phyloP scores from a whole-genome alignment of 1,140 invertebrate genomes.

The Drepana arcuata region DNA sequence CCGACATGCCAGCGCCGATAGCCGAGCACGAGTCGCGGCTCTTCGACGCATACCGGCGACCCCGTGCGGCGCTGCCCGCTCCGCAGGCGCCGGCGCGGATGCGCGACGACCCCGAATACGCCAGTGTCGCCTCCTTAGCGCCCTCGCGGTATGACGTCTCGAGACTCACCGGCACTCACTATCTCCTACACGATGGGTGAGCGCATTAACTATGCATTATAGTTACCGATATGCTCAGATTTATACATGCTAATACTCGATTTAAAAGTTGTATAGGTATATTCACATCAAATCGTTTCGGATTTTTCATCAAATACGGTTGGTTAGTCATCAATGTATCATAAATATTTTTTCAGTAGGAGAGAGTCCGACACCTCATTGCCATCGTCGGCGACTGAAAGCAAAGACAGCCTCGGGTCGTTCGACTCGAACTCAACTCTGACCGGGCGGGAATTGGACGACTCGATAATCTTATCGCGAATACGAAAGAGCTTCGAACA shows the following conservation, averaged over 20 bases:
- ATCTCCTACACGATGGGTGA: slow-evolving; percentile 59
- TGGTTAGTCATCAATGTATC: not conserved
- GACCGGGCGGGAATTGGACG: slow-evolving; percentile 77
- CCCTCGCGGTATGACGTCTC: slow-evolving; percentile 36
- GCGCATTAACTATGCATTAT: not conserved
- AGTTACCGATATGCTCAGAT: not conserved
- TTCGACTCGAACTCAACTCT: slow-evolving; percentile 78
- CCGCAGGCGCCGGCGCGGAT: slow-evolving; percentile 38
- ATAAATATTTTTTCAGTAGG: slow-evolving; percentile 36
- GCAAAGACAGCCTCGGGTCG: slow-evolving; percentile 77
- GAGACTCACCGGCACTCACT: slow-evolving; percentile 35
- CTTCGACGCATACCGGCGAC: slow-evolving; percentile 57
- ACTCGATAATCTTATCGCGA: slow-evolving; percentile 79
- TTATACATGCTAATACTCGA: not conserved
- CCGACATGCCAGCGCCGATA: slow-evolving; percentile 52
- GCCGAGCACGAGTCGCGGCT: slow-evolving; percentile 54
- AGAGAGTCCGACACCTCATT: slow-evolving; percentile 75
- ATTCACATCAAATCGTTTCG: not conserved
- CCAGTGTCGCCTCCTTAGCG: slow-evolving; percentile 49
- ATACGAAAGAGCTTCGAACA: slow-evolving; percentile 87
- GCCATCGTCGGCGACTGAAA: slow-evolving; percentile 73
- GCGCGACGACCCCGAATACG: slow-evolving; percentile 58
- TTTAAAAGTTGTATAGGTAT: not conserved
- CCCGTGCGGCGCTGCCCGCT: slow-evolving; percentile 41
- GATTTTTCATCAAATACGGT: slow-evolving; percentile 1